Base-by-base conservation (phyloP, 2,888 invertebrate genomes). In the Oegoconia quadripuncta region DNA sequence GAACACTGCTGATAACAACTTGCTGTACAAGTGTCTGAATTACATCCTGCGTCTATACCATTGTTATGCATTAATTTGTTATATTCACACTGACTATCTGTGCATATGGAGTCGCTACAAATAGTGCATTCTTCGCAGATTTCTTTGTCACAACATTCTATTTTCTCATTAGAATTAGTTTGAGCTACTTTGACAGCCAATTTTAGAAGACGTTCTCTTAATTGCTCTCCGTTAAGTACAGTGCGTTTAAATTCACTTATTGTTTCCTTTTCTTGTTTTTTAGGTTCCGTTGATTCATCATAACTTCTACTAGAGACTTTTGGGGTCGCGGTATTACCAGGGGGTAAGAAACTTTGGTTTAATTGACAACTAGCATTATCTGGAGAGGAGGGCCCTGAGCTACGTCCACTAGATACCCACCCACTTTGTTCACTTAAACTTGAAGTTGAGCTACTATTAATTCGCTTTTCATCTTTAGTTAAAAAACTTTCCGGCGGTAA, bases 371-470 rank as follows among this genome's bases (percentile, higher is more conserved):
- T 88, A 36, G 74, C 79, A 59, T 81, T 79, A 59, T 91, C 91
- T 3, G 91, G 91, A 36, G 90, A 89, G 0, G 91, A 91, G n/a
- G 89, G 89, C 13, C 88, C 89, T 34, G 92, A 91, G 60, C 91
- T 92, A 28, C 90, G 88, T 29, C 93, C 91, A 56, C 94, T 95
- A 18, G 95, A 95, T 0, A 95, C 95, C 95, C 95, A 96, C 1
- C 95, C 95, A 62, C 95, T 95, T 73, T 94, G 93, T 72, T 95
- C 95, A 58, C 95, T 95, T 43, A 93, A 76, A 41, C 91, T 91
- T 11, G 92, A 91, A 0, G 92, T 91, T 6, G 92, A 91, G 52
- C 81, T 88, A 39, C 89, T 89, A 60, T 74, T 74, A 41, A 74
- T 78, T 18, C 56, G 58, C 54, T 83, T 84, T 22, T 73, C 69